Base-by-base conservation (phyloP, 2,113 vertebrate species). In the Gambusia holbrooki region DNA sequence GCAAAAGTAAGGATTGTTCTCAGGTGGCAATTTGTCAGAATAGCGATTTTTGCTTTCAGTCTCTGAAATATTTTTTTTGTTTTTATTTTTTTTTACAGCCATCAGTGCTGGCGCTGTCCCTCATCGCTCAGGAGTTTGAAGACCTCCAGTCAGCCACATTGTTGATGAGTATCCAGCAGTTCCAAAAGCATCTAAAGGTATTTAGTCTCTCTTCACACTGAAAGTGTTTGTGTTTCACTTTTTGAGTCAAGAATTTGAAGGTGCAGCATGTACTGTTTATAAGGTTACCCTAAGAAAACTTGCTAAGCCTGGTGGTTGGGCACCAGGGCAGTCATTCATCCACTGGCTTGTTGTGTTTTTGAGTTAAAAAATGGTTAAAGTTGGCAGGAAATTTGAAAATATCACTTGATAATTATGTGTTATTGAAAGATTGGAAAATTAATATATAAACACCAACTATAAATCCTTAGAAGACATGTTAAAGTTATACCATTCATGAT, bases 121-220 rank as follows among this genome's bases (percentile, higher is more conserved):
- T 99, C 91, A 93, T 98, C 75, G 96, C 96, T 84, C 95, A 97
- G 54, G 97, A 98, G 94, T 92, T 97, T 63, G 96, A 98, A 90
- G 93, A 93, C 54, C 87, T 96, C 85, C 95, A 97, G 87, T 97
- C 95, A 4, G 80, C 92, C 13, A 93, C 96, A 75, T 86, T 97
- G 60, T 85, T 96, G 76, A 96, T 97, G 92, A 96, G 96, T 85
- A 92, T 96, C 27, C 93, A 96, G 65, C 93, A 94, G 79, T 91
- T 99, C 88, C 96, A 98, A 83, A 97, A 95, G 90, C 95, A 97
- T 85, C 93, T 96, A 0, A 98, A 97, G 96, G 97, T 97, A 94
- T 86, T 19, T 30, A 19, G 51, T 35, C 5, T 32, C 14, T 12
- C 25, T 32, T 51, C 19, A 40, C 14, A 62, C 25, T 37, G 42